Evolutionary conservation across 2,113 vertebrate genomes (phyloP).

Genomic region (Sula dactylatra): DNA sequence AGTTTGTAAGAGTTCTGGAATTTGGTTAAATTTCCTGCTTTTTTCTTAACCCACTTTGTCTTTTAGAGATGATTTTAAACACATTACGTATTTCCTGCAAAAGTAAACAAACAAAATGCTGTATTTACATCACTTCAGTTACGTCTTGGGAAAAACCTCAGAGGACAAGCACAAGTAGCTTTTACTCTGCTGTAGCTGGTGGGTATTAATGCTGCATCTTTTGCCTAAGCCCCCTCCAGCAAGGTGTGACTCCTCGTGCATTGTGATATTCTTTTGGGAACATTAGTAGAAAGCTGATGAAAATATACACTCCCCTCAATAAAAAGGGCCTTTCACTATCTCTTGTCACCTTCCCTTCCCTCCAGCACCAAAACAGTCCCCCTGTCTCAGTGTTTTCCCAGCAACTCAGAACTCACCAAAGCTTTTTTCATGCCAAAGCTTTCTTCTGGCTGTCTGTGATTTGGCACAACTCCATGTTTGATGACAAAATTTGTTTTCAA

Average conservation of each 20-base stretch:
- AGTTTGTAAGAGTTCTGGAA: not conserved
- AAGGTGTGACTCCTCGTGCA: not conserved
- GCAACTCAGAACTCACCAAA: slow-evolving; percentile 1
- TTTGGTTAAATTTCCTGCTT: not conserved
- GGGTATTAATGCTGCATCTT: not conserved
- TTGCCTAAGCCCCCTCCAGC: not conserved
- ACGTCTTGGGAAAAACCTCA: not conserved
- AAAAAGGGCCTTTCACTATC: not conserved
- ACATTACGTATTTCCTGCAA: not conserved
- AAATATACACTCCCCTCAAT: not conserved
- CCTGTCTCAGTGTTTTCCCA: not conserved
- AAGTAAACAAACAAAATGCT: not conserved
- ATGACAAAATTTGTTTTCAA: slow-evolving; percentile 25
- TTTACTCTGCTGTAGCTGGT: not conserved
- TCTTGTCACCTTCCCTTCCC: not conserved
- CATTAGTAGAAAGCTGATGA: not conserved
- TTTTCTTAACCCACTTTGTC: not conserved
- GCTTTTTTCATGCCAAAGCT: not conserved
- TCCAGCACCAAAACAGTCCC: not conserved
- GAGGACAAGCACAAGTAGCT: not conserved
- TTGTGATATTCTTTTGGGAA: not conserved
- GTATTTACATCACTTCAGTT: not conserved
- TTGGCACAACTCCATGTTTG: not conserved
- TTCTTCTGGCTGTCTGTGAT: not conserved
- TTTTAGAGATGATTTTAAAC: not conserved